These are phyloP conservation scores for Helarctos malayanus DNA, from an alignment of 2,797 vertebrate genomes.

Conservation along the genomic window DNA sequence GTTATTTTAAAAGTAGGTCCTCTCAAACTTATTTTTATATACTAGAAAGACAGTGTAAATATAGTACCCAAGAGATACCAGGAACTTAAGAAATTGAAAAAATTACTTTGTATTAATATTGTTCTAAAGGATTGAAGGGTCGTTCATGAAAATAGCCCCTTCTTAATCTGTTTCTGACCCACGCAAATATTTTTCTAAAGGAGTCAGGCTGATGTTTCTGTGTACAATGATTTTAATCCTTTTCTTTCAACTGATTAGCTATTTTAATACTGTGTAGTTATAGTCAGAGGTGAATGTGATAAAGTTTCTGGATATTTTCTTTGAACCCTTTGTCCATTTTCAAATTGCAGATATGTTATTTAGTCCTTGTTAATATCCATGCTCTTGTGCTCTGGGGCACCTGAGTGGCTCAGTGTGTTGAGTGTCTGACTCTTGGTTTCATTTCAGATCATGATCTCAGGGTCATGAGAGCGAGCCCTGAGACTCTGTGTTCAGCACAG, in stretches of 20 bases:
- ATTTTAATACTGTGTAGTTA: not conserved
- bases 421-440: not conserved
- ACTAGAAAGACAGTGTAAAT: not conserved
- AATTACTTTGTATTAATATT: not conserved
- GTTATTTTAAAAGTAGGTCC: slow-evolving; percentile 23
- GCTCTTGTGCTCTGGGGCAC: not conserved
- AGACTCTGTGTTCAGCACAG: not conserved
- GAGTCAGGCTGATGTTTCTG: not conserved
- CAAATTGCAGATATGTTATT: not conserved
- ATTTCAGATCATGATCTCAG: not conserved
- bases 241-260: not conserved
- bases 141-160: not conserved
- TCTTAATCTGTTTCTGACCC: not conserved
- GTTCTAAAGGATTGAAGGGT: not conserved
- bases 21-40: not conserved
- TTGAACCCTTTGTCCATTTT: not conserved
- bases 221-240: not conserved
- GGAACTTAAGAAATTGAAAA: not conserved
- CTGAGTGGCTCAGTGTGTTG: not conserved
- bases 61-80: not conserved
- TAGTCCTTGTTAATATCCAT: not conserved
- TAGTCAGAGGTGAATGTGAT: not conserved
- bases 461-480: not conserved
- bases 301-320: slow-evolving; percentile 3
- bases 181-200: not conserved